Conservation (phyloP, 2,113 vertebrate genomes). For the Leuciscus idus region DNA sequence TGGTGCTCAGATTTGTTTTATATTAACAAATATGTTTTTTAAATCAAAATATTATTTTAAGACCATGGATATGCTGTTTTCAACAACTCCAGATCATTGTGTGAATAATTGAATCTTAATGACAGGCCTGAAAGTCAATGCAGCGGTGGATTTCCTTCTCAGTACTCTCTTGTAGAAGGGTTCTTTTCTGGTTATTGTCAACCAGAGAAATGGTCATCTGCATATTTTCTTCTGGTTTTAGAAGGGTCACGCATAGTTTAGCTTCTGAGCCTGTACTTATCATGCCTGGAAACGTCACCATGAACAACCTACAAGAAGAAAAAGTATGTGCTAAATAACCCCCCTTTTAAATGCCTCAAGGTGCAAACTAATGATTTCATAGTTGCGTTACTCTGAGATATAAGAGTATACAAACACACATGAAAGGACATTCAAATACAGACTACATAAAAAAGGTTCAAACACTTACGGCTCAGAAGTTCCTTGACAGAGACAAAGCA, state of each 20-base stretch:
- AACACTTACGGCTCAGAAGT: not conserved
- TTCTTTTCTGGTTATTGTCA: not conserved
- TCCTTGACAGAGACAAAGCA: not conserved
- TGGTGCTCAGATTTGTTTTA: not conserved
- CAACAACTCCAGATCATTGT: not conserved
- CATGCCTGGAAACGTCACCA: conserved; percentile 69
- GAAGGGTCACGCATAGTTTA: conserved; percentile 65
- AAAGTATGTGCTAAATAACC: not conserved
- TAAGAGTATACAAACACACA: not conserved
- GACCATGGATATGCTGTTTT: conserved; percentile 54
- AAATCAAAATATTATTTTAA: not conserved
- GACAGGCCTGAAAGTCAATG: conserved; percentile 60
- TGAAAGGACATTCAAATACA: not conserved
- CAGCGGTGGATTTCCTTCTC: conserved; percentile 51
- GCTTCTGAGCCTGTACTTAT: conserved; percentile 66
- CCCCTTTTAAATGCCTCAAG: not conserved
- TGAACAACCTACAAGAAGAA: conserved; percentile 41
- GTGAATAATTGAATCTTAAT: not conserved
- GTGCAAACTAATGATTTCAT: not conserved
- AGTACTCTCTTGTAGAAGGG: conserved; percentile 19
- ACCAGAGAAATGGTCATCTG: conserved; percentile 17
- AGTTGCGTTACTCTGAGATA: not conserved
- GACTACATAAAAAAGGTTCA: not conserved
- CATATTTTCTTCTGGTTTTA: conserved; percentile 62
- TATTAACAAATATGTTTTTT: not conserved